These are phyloP conservation scores for Acronicta aceris DNA, from an alignment of 2,888 invertebrate species.

Conservation along the genomic window DNA sequence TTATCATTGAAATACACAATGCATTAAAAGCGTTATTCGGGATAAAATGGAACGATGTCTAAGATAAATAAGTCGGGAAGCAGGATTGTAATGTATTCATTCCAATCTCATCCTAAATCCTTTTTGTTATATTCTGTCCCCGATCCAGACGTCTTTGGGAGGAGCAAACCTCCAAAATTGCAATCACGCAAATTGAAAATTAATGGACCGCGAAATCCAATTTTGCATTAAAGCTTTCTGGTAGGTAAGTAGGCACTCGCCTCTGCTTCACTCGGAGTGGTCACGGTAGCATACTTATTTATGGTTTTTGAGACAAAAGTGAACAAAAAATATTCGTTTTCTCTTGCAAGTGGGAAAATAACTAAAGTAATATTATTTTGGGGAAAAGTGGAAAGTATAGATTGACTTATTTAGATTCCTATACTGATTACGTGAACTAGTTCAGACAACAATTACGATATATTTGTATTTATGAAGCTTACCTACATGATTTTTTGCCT, in stretches of 20 bases:
- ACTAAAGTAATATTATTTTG: slow-evolving; percentile 11
- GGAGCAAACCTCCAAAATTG: slow-evolving; percentile 87
- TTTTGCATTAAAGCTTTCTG: slow-evolving; percentile 86
- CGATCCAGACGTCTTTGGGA: slow-evolving; percentile 79
- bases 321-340: slow-evolving; percentile 36
- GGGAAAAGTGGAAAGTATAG: not conserved
- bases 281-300: slow-evolving; percentile 58
- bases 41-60: slow-evolving; percentile 36
- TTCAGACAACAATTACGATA: not conserved
- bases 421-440: not conserved
- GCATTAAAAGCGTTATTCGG: slow-evolving; percentile 23
- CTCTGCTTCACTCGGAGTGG: slow-evolving; percentile 61
- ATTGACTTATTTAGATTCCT: not conserved
- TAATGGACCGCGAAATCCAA: slow-evolving; percentile 88
- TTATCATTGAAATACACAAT: slow-evolving; percentile 19
- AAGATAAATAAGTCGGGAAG: slow-evolving; percentile 52
- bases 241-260: slow-evolving; percentile 74
- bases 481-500: too few relatives aligned
- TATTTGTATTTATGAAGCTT: too few relatives aligned
- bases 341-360: slow-evolving; percentile 21
- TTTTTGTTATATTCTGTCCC: slow-evolving; percentile 83
- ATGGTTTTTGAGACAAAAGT: slow-evolving; percentile 51
- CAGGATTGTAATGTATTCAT: slow-evolving; percentile 76
- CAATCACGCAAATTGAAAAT: slow-evolving; percentile 89
- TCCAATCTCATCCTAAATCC: slow-evolving; percentile 78